Conservation (phyloP, 2,797 vertebrate genomes). For the Alcedo quadribrachys region DNA sequence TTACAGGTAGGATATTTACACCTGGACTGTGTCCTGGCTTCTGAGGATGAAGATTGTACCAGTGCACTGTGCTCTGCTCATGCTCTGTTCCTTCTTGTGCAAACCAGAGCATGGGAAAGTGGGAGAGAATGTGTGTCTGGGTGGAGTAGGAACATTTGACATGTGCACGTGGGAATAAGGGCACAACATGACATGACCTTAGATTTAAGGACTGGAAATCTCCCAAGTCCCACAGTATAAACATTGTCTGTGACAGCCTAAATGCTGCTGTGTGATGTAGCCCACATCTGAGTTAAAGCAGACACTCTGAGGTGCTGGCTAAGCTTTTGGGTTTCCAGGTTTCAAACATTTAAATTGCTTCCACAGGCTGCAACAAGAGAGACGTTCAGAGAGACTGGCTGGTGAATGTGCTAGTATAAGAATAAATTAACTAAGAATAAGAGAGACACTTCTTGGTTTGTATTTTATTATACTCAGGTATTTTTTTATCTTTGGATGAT, state of each 20-base stretch:
- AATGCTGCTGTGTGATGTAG: neutral
- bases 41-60: neutral
- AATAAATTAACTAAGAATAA: neutral
- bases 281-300: neutral
- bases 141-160: neutral
- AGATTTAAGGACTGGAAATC: neutral
- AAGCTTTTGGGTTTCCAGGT: neutral
- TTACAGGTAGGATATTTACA: neutral
- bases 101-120: neutral
- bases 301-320: fast-evolving
- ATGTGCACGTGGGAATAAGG: neutral
- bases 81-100: neutral
- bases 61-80: neutral
- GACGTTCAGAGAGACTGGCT: neutral
- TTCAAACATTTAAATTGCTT: neutral
- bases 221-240: neutral
- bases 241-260: neutral
- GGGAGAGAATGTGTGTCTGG: neutral
- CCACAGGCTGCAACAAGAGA: neutral
- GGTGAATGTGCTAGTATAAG: neutral
- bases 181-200: neutral
- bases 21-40: neutral
- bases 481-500: neutral
- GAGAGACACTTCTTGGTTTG: neutral
- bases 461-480: neutral